A percentile compares a stretch with the other conserved stretches of the same genome.
Evolutionary conservation across 2,113 vertebrate genomes (phyloP).

Genomic region (Psilopogon haemacephalus): DNA sequence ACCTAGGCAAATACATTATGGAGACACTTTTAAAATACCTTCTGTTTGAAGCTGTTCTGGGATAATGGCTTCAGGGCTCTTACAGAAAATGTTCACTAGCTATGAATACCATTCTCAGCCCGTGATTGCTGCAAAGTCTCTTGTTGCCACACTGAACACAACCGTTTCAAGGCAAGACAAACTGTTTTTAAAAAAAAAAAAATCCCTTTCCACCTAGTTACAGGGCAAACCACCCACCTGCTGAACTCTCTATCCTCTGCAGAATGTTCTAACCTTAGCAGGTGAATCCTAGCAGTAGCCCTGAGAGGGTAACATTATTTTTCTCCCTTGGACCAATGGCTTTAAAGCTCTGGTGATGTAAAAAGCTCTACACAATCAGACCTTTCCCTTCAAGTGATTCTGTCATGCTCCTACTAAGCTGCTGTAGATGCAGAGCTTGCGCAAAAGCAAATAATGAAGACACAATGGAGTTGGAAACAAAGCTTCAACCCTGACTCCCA

Average conservation of each 20-base stretch:
- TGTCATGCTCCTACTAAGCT: not conserved
- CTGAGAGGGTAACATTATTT: not conserved
- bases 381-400: not conserved
- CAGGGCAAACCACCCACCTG: not conserved
- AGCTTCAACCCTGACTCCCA: not conserved
- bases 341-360: accelerated
- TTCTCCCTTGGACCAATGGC: not conserved
- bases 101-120: not conserved
- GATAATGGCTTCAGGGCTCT: not conserved
- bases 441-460: not conserved
- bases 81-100: not conserved
- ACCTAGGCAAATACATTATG: not conserved
- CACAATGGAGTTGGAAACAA: accelerated
- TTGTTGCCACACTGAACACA: not conserved
- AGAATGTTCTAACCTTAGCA: not conserved
- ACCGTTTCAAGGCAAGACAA: not conserved
- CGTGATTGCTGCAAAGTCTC: not conserved
- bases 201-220: not conserved
- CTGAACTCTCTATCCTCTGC: not conserved
- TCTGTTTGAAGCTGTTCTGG: not conserved
- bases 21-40: not conserved
- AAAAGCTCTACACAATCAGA: not conserved
- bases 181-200: not conserved
- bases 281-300: not conserved
- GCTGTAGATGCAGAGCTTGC: not conserved